Percentiles rank a stretch among this genome's conserved stretches.
phyloP scores from a whole-genome alignment of 1,140 invertebrate species.

The Brachionus calyciflorus region DNA sequence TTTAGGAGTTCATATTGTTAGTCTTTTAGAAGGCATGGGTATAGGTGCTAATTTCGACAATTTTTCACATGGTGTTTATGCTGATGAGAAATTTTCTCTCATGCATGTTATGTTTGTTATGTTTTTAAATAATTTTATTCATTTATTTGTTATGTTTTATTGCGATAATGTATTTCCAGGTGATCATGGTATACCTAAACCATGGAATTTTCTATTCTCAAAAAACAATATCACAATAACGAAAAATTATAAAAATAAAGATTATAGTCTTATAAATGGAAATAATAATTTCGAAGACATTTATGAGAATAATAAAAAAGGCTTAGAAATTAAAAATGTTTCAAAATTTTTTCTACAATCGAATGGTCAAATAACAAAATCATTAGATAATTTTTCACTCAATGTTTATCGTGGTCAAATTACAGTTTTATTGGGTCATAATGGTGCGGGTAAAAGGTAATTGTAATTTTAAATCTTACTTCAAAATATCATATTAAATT shows the following conservation, averaged over 20 bases:
- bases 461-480: too few relatives aligned
- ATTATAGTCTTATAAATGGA: neutral
- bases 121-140: too few relatives aligned
- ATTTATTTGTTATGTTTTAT: slow-evolving; percentile 68
- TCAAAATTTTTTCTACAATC: neutral
- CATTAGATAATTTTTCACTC: slow-evolving; percentile 54
- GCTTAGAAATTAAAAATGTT: too few relatives aligned
- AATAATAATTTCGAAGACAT: neutral
- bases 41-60: neutral
- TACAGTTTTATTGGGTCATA: slow-evolving; percentile 63
- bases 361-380: slow-evolving; percentile 47
- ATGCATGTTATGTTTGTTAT: slow-evolving; percentile 55
- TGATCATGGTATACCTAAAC: slow-evolving; percentile 61
- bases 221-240: too few relatives aligned
- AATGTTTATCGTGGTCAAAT: slow-evolving; percentile 61
- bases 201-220: slow-evolving; percentile 11
- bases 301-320: neutral
- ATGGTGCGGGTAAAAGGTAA: slow-evolving; percentile 68
- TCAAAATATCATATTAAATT: neutral
- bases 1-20: slow-evolving; percentile 56
- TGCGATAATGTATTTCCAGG: slow-evolving; percentile 70
- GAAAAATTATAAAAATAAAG: neutral
- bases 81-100: slow-evolving; percentile 57
- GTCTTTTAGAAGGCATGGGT: slow-evolving; percentile 61
- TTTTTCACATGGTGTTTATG: slow-evolving; percentile 29